phyloP scores from a whole-genome alignment of 1,140 invertebrate species.

The Lycorma delicatula region DNA sequence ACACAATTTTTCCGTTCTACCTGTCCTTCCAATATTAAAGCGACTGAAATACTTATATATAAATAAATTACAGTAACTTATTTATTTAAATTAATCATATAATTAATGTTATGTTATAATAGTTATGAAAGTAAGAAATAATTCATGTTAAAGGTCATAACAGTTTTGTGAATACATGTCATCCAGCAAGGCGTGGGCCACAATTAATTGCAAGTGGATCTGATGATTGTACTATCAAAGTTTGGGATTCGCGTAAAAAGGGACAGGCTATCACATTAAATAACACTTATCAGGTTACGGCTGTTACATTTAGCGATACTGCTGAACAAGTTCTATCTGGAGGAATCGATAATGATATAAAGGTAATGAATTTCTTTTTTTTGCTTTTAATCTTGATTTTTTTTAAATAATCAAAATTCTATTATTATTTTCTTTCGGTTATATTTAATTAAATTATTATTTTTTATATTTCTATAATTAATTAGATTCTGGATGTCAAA shows the following conservation, averaged over 20 bases:
- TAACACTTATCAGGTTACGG: constrained; percentile 75
- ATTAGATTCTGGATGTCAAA: too few relatives aligned
- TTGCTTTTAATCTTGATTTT: too few relatives aligned
- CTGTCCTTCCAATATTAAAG: too few relatives aligned
- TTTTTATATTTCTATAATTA: too few relatives aligned
- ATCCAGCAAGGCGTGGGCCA: constrained; percentile 72
- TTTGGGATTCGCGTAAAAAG: constrained; percentile 84
- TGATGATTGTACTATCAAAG: constrained; percentile 88
- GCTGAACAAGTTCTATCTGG: constrained; percentile 83
- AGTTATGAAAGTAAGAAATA: too few relatives aligned
- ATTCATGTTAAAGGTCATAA: constrained; percentile 53
- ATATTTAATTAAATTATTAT: too few relatives aligned
- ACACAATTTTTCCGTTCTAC: too few relatives aligned
- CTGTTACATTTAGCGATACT: constrained; percentile 93
- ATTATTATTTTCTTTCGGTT: too few relatives aligned
- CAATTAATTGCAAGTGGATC: constrained; percentile 85
- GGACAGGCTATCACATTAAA: constrained; percentile 65
- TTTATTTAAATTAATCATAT: neutral
- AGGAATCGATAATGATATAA: constrained; percentile 96
- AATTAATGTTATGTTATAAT: neutral
- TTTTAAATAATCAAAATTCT: too few relatives aligned
- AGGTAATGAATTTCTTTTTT: constrained; percentile 46
- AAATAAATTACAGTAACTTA: too few relatives aligned
- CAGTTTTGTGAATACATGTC: constrained; percentile 80
- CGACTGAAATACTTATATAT: too few relatives aligned